A percentile compares a stretch with the other conserved stretches of the same genome.
Evolutionary conservation across 2,888 invertebrate genomes (phyloP).

Genomic region (Heteropelma amictum): DNA sequence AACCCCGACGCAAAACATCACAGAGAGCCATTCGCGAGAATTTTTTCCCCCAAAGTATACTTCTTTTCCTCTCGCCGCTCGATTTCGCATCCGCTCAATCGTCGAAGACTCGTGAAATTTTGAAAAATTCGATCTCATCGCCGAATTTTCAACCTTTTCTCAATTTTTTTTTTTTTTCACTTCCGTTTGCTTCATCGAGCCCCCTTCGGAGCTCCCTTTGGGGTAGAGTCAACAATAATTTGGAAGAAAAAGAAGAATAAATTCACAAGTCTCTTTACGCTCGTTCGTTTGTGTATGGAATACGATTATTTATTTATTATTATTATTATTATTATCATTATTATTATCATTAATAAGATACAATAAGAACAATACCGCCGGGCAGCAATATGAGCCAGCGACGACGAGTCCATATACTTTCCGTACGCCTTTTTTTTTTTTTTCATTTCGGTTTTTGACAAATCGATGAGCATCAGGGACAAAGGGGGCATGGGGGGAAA

Average conservation of each 20-base stretch:
- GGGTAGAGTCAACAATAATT: too few species aligned
- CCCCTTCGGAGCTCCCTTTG: too few species aligned
- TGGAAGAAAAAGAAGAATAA: neutral
- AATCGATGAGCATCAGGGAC: neutral
- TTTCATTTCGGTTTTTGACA: neutral
- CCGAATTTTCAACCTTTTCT: too few species aligned
- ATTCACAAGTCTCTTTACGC: neutral
- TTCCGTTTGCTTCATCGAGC: too few species aligned
- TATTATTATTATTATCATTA: slow-evolving; percentile 66
- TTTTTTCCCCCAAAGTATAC: too few species aligned
- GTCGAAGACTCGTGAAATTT: too few species aligned
- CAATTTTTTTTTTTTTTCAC: too few species aligned
- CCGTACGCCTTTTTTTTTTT: slow-evolving; percentile 54
- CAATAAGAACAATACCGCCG: slow-evolving; percentile 69
- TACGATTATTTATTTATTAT: slow-evolving; percentile 69
- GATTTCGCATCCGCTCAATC: too few species aligned
- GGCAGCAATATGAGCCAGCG: slow-evolving; percentile 71
- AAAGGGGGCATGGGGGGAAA: neutral
- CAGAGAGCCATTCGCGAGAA: too few species aligned
- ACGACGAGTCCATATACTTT: slow-evolving; percentile 61
- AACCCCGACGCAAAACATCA: too few species aligned
- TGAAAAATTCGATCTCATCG: too few species aligned
- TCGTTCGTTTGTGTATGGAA: slow-evolving; percentile 58
- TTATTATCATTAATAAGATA: slow-evolving; percentile 66
- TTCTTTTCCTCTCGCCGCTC: too few species aligned